Evolutionary conservation across 2,888 invertebrate genomes (phyloP).

Genomic region (Pocota personata): DNA sequence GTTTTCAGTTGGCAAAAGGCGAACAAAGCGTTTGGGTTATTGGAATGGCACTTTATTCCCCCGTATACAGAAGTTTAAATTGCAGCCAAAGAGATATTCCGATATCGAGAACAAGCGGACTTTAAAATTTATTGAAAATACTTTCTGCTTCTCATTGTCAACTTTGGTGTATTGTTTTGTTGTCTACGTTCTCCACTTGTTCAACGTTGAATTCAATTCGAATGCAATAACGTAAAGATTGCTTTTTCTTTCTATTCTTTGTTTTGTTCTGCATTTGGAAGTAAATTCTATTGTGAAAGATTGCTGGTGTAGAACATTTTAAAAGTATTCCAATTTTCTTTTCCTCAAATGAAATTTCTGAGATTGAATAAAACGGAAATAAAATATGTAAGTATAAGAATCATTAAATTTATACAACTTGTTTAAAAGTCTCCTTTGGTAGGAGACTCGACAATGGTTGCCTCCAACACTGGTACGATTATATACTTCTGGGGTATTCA

Average conservation of each 20-base stretch:
- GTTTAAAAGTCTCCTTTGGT: neutral
- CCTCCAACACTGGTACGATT: too few species aligned
- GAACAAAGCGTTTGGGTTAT: constrained; percentile 61
- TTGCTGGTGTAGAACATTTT: constrained; percentile 60
- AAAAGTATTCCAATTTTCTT: constrained; percentile 54
- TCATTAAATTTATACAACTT: constrained; percentile 8
- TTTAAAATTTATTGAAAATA: constrained; percentile 70
- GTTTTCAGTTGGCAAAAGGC: constrained; percentile 54
- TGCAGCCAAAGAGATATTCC: constrained; percentile 68
- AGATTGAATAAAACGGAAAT: constrained; percentile 9
- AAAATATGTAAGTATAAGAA: constrained; percentile 6
- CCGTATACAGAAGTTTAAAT: constrained; percentile 50
- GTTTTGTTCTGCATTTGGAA: constrained; percentile 64
- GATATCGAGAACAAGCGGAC: constrained; percentile 70
- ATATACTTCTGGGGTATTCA: too few species aligned
- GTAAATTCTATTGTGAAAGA: constrained; percentile 66
- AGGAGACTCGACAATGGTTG: neutral
- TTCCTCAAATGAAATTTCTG: constrained; percentile 15
- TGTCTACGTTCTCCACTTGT: constrained; percentile 43
- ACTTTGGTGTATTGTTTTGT: constrained; percentile 69
- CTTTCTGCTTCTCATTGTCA: constrained; percentile 67
- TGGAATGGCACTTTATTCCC: constrained; percentile 63
- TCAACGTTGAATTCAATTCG: constrained; percentile 65
- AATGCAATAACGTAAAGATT: constrained; percentile 70
- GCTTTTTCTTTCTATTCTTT: constrained; percentile 62